Conservation (phyloP, 2,888 invertebrate species). For the Gymnocheta viridis region DNA sequence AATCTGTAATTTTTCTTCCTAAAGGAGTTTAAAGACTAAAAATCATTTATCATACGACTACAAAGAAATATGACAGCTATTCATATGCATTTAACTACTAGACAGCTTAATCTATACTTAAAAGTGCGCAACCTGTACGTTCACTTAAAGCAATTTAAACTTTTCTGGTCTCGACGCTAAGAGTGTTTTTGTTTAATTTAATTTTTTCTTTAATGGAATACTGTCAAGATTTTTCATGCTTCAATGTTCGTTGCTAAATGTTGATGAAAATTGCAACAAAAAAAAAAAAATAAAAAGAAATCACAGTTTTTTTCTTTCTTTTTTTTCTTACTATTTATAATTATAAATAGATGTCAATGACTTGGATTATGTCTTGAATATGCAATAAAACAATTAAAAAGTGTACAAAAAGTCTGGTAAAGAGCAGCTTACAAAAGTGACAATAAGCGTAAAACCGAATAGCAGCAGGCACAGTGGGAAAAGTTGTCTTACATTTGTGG, state of each 20-base stretch:
- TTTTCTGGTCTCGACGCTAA: not conserved
- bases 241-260: constrained; percentile 50
- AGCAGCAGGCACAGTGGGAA: not conserved
- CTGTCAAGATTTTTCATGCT: constrained; percentile 54
- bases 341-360: constrained; percentile 57
- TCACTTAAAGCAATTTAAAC: not conserved
- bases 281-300: constrained; percentile 46
- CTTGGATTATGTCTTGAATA: constrained; percentile 15
- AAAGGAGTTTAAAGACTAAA: not conserved
- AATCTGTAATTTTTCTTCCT: not conserved
- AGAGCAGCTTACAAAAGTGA: not conserved
- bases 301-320: not conserved
- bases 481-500: constrained; percentile 19
- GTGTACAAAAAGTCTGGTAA: not conserved
- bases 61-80: constrained; percentile 24
- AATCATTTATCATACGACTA: constrained; percentile 13
- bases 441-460: not conserved
- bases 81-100: not conserved
- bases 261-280: constrained; percentile 21
- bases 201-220: constrained; percentile 34
- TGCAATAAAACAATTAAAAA: constrained; percentile 15
- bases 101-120: not conserved
- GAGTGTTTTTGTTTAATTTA: not conserved
- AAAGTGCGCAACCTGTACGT: constrained; percentile 22
- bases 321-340: constrained; percentile 17